Percentiles rank a stretch among this genome's conserved stretches.
Evolutionary conservation across 2,113 vertebrate species (phyloP).

Genomic region (Eretmodus cyanostictus): DNA sequence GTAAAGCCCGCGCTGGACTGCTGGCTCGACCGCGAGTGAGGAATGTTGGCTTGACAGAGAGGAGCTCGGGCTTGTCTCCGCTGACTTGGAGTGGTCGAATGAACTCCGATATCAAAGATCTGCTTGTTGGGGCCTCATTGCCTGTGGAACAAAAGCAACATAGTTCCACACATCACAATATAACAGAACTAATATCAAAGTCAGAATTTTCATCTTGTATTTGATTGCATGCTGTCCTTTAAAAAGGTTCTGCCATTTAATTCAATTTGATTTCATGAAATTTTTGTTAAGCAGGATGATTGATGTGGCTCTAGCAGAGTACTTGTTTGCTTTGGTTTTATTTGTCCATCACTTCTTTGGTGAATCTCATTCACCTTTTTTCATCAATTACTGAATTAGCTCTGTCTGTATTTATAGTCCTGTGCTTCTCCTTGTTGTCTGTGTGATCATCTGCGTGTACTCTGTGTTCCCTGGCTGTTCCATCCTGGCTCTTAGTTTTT

Average conservation of each 20-base stretch:
- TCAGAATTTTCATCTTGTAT: not conserved
- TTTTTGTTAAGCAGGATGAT: not conserved
- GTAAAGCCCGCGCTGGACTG: conserved; percentile 79
- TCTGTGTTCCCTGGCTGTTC: not conserved
- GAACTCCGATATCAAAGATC: conserved; percentile 81
- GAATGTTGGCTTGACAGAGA: conserved; percentile 83
- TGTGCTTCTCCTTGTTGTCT: not conserved
- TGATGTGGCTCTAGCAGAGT: not conserved
- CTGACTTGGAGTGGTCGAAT: conserved; percentile 81
- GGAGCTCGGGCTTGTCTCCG: conserved; percentile 81
- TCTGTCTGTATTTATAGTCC: not conserved
- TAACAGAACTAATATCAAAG: not conserved
- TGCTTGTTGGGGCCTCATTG: conserved; percentile 77
- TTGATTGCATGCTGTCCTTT: not conserved
- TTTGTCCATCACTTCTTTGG: not conserved
- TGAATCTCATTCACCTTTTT: not conserved
- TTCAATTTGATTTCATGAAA: not conserved
- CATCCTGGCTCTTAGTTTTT: not conserved
- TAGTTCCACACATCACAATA: not conserved
- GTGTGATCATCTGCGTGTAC: not conserved
- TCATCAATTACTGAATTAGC: not conserved
- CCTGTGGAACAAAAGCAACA: conserved; percentile 64
- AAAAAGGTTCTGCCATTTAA: not conserved
- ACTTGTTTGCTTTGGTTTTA: not conserved
- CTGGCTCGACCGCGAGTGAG: conserved; percentile 73